These are phyloP conservation scores for Diarsia dahlii DNA, from an alignment of 2,888 invertebrate genomes.

Conservation along the genomic window DNA sequence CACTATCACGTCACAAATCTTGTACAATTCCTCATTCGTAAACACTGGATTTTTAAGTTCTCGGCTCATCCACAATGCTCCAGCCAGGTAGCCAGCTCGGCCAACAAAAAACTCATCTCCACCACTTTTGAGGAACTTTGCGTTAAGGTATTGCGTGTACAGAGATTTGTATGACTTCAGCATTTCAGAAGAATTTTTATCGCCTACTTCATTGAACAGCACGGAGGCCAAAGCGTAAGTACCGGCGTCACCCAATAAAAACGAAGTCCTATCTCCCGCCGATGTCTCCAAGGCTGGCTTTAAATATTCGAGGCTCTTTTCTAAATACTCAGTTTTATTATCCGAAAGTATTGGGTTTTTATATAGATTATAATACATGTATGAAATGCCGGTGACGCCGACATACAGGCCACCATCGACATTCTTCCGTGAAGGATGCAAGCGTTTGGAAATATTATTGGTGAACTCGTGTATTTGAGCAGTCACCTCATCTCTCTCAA, in stretches of 20 bases:
- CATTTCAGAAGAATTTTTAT: slow-evolving; percentile 78
- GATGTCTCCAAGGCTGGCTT: slow-evolving; percentile 91
- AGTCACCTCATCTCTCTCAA: slow-evolving; percentile 74
- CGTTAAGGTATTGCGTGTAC: slow-evolving; percentile 78
- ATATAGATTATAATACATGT: slow-evolving; percentile 93
- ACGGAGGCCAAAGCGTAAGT: slow-evolving; percentile 93
- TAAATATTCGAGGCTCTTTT: slow-evolving; percentile 92
- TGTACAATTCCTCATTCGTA: slow-evolving; percentile 87
- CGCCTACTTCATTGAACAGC: slow-evolving; percentile 89
- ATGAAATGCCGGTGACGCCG: slow-evolving; percentile 93
- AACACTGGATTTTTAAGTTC: slow-evolving; percentile 87
- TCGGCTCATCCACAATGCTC: slow-evolving; percentile 93
- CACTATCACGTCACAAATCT: slow-evolving; percentile 93
- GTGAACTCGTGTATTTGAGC: slow-evolving; percentile 79
- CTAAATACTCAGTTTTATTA: slow-evolving; percentile 86
- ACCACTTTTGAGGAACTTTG: slow-evolving; percentile 91
- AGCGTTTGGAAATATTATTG: slow-evolving; percentile 78
- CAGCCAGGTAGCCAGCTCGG: slow-evolving; percentile 95
- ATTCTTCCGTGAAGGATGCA: slow-evolving; percentile 81
- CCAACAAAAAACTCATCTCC: slow-evolving; percentile 97
- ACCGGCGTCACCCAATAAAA: slow-evolving; percentile 95
- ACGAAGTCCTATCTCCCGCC: slow-evolving; percentile 92
- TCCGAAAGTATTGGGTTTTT: slow-evolving; percentile 88
- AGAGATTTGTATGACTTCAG: slow-evolving; percentile 84
- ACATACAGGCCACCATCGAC: slow-evolving; percentile 92